Base-by-base conservation (phyloP, 2,888 invertebrate species). In the Dione vanillae region DNA sequence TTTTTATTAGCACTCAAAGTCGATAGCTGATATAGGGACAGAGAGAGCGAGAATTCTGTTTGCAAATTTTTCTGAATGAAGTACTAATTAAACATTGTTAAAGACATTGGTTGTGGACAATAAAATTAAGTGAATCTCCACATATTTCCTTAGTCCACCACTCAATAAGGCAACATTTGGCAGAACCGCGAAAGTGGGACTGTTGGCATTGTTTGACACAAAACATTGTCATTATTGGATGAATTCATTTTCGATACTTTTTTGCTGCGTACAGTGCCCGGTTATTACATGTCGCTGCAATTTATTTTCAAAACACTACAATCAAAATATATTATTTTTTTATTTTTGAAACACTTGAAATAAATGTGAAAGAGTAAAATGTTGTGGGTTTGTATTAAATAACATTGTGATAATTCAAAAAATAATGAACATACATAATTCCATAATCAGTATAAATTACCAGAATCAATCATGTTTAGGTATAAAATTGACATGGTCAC, bases 101-200 rank as follows among this genome's bases (percentile, higher is more conserved):
- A 16, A 47, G 16, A 10, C 9, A 19, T 16, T 47, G 5, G 16
- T 11, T 10, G 9, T 27, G 27, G 27, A 8, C 11, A 16, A 61
- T 45, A 27, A 27, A n/a, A 43, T 27, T 11, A 0, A 6, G n/a
- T 45, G 8, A 69, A 65, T 77, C 84, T 84, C 83, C 65, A 82
- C 35, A 41, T 12, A 52, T 77, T 78, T 76, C 19, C 62, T 41
- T 78, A 65, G 74, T 78, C 82, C 80, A 81, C 75, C 84, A 77
- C 52, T 70, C 74, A 78, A 78, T 78, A 78, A 75, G 72, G 76
- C 78, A 85, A 84, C 91, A 91, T 89, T 89, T 90, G 89, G 88
- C 76, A 74, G 79, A 81, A 87, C 87, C 87, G 85, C 88, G 87
- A 88, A 90, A 90, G 85, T 88, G 82, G 83, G 74, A 84, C 83